A percentile compares a stretch with the other conserved stretches of the same genome.
phyloP scores from a whole-genome alignment of 1,140 invertebrate genomes.

The Pogonomyrmex barbatus region DNA sequence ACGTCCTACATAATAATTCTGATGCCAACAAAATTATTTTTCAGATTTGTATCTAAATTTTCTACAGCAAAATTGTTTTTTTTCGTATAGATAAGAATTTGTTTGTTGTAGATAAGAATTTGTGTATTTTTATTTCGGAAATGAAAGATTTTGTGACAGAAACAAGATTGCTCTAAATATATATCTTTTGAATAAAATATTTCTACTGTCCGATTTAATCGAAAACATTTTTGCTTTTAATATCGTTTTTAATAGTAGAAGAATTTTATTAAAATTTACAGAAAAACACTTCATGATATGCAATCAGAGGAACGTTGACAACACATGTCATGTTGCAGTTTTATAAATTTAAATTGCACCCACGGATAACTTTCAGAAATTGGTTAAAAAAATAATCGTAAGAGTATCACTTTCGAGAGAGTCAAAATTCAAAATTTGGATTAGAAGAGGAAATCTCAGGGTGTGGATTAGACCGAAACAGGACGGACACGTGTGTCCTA shows the following conservation, averaged over 20 bases:
- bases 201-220: not conserved
- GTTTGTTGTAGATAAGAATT: not conserved
- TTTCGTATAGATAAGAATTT: not conserved
- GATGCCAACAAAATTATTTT: no score
- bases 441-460: not conserved
- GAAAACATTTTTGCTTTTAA: not conserved
- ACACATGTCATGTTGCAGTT: not conserved
- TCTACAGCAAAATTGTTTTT: no score
- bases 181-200: not conserved
- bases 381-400: not conserved
- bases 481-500: conserved; percentile 59
- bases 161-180: not conserved
- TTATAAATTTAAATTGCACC: not conserved
- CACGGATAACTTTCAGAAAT: not conserved
- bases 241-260: not conserved
- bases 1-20: no score
- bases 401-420: conserved; percentile 1
- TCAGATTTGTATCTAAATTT: no score
- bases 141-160: not conserved
- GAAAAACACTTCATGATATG: not conserved
- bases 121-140: not conserved
- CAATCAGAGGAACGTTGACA: not conserved
- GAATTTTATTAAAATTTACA: not conserved
- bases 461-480: conserved; percentile 16
- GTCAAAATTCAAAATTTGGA: conserved; percentile 26